Base-by-base conservation (phyloP, 2,888 invertebrate species). In the Leptarthrus brevirostris region DNA sequence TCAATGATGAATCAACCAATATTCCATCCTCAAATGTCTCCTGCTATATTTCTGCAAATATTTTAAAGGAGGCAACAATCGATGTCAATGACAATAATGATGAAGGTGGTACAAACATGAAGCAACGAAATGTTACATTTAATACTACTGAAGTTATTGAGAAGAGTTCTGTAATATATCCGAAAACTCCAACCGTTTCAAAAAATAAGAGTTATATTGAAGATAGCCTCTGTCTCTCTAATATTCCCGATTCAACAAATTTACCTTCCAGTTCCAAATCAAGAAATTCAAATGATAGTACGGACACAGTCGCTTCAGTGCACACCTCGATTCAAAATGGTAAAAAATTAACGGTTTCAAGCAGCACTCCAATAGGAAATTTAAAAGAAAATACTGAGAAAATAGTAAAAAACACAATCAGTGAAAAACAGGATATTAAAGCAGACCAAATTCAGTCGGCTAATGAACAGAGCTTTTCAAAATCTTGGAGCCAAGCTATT, bases 61-160 rank as follows among this genome's bases (percentile, higher is more conserved):
- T 1, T 16, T n/a, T n/a, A 14, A 14, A 47, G 14, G n/a, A n/a
- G n/a, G 16, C 5, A 14, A 14, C 16, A 47, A 3, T 12, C 47
- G 14, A 5, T 1, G 47, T 5, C 6, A 16, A n/a, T 47, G 47
- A 14, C 6, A 47, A 47, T 47, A 16, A n/a, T 2, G 14, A 47
- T n/a, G 12, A 47, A 5, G 14, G 47, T n/a, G n/a, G 12, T 14
- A 16, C 10, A 47, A n/a, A 47, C 1, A 61, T 40, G 69, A n/a
- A n/a, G n/a, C n/a, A n/a, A n/a, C n/a, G n/a, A n/a, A 75, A 58
- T 2, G 82, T 83, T 0, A 74, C 40, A 2, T 83, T 83, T n/a
- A 54, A 70, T 70, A 72, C 73, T 0, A 56, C 66, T 6, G 54
- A 47, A 2, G 75, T 72, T 2, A 78, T 78, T 14, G 74, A 77